Evolutionary conservation across 2,797 vertebrate genomes (phyloP).

Genomic region (Aldrovandia affinis): DNA sequence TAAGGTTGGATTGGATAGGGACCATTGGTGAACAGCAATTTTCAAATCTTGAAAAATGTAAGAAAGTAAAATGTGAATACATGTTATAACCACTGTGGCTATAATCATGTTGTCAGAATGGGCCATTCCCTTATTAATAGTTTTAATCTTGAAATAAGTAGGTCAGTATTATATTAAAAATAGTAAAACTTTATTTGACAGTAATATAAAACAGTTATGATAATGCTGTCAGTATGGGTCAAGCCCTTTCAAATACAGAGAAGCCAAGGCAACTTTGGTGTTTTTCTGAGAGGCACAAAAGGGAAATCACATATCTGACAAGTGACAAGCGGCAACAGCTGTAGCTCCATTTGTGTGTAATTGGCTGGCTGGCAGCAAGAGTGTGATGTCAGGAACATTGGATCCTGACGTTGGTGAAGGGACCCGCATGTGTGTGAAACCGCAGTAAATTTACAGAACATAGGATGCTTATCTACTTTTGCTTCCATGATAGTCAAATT

Average conservation of each 20-base stretch:
- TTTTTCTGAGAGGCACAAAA: constrained; percentile 14
- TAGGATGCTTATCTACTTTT: constrained; percentile 1
- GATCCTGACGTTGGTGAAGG: constrained; percentile 21
- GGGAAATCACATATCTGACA: constrained; percentile 34
- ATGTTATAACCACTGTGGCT: too few species aligned
- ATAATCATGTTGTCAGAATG: too few species aligned
- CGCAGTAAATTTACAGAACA: background rate
- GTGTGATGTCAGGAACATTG: constrained; percentile 45
- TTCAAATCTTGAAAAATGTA: too few species aligned
- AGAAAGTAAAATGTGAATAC: too few species aligned
- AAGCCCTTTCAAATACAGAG: background rate
- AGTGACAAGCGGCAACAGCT: constrained; percentile 58
- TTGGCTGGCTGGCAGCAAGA: constrained; percentile 26
- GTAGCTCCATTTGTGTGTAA: constrained; percentile 29
- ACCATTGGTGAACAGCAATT: too few species aligned
- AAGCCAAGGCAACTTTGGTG: background rate
- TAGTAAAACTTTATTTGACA: background rate
- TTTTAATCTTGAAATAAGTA: too few species aligned
- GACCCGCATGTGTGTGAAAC: constrained; percentile 1
- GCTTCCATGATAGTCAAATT: background rate
- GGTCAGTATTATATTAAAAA: background rate
- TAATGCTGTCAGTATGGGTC: background rate
- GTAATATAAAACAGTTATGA: background rate
- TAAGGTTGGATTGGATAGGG: too few species aligned
- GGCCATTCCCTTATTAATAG: too few species aligned